Percentiles rank a stretch among this genome's conserved stretches.
These are phyloP conservation scores for Brachyptera risi DNA, from an alignment of 2,888 invertebrate species.

Conservation along the genomic window DNA sequence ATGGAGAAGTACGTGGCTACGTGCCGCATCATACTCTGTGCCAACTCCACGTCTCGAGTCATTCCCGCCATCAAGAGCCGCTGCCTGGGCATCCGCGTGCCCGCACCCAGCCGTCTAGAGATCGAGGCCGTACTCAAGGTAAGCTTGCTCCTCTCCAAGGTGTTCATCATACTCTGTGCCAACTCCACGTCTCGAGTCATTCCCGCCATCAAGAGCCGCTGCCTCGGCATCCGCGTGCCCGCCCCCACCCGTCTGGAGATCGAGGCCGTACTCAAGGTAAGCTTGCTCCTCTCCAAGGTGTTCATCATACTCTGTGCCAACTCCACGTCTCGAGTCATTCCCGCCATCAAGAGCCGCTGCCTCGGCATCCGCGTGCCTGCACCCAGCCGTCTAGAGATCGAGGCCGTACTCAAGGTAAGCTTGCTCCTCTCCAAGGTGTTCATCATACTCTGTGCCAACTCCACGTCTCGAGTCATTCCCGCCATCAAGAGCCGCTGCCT, in stretches of 20 bases:
- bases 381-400: conserved; percentile 74
- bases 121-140: conserved; percentile 60
- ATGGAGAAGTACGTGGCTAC: conserved; percentile 99
- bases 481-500: conserved; percentile 95
- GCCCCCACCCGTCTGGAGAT: conserved; percentile 82
- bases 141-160: too few species aligned
- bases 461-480: conserved; percentile 93
- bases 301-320: conserved; percentile 89
- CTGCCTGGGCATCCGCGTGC: conserved; percentile 87
- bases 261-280: conserved; percentile 52
- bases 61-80: conserved; percentile 96
- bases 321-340: conserved; percentile 91
- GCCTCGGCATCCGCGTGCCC: conserved; percentile 86
- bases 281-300: too few species aligned
- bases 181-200: conserved; percentile 94
- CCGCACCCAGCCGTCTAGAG: conserved; percentile 78
- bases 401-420: conserved; percentile 51
- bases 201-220: conserved; percentile 94
- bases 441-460: conserved; percentile 89
- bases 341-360: conserved; percentile 95
- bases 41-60: conserved; percentile 91
- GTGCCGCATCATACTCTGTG: conserved; percentile 89
- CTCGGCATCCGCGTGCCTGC: conserved; percentile 88
- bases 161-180: conserved; percentile 86
- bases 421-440: too few species aligned